Evolutionary conservation across 2,113 vertebrate genomes (phyloP).

Genomic region (Henicopernis longicauda): DNA sequence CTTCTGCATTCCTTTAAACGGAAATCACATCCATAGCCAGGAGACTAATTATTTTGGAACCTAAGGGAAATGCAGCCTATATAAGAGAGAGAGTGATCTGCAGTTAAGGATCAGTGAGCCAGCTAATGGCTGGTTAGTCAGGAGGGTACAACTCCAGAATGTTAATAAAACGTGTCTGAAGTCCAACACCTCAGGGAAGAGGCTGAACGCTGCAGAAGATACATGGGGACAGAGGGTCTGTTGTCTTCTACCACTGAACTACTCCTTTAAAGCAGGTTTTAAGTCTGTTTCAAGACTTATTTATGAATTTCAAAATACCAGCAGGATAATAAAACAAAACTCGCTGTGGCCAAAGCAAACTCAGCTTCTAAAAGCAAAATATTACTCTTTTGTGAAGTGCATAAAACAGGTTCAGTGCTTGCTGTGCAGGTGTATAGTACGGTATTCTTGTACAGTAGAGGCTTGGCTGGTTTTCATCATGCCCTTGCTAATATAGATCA

Average conservation of each 20-base stretch:
- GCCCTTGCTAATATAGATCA: background rate
- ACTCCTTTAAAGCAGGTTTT: slow-evolving; percentile 7
- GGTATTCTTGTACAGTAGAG: background rate
- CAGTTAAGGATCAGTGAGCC: slow-evolving; percentile 72
- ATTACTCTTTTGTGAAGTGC: background rate
- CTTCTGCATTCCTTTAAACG: slow-evolving; percentile 55
- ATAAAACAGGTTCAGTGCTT: background rate
- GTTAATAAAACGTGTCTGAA: slow-evolving; percentile 65
- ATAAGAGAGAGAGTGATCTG: slow-evolving; percentile 64
- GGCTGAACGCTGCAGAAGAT: slow-evolving; percentile 30
- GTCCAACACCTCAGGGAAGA: slow-evolving; percentile 62
- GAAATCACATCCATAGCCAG: slow-evolving; percentile 60
- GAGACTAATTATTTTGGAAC: slow-evolving; percentile 73
- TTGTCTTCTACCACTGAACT: background rate
- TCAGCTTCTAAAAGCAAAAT: background rate
- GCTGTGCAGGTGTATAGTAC: background rate
- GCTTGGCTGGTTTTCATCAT: background rate
- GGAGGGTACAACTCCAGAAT: slow-evolving; percentile 67
- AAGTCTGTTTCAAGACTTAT: background rate
- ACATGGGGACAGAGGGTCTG: slow-evolving; percentile 6
- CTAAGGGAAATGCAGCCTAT: slow-evolving; percentile 68
- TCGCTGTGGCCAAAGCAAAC: background rate
- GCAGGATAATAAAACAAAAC: background rate
- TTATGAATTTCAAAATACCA: slow-evolving; percentile 28
- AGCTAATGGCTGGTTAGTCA: slow-evolving; percentile 71